These are phyloP conservation scores for Scaptomyza tumidula DNA, from an alignment of 2,888 invertebrate species.

Conservation along the genomic window DNA sequence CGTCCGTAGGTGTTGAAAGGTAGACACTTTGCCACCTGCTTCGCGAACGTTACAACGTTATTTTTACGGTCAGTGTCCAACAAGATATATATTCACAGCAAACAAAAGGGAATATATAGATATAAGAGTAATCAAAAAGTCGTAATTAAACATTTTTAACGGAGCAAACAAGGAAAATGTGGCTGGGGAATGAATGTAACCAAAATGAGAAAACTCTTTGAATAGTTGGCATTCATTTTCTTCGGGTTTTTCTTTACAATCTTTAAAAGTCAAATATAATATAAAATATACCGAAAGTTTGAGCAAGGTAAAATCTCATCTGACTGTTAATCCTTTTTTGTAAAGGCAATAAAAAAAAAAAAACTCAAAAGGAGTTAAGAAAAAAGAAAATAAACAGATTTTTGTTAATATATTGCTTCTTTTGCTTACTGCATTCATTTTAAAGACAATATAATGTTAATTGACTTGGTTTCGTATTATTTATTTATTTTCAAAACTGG, in stretches of 20 bases:
- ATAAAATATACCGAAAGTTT: too few relatives aligned
- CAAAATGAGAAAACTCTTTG: not conserved
- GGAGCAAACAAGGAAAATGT: not conserved
- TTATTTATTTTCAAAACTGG: too few relatives aligned
- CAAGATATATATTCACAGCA: not conserved
- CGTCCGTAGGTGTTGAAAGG: slow-evolving; percentile 41
- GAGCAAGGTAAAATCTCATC: too few relatives aligned
- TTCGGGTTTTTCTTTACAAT: not conserved
- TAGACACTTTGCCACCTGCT: slow-evolving; percentile 23
- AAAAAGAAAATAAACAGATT: too few relatives aligned
- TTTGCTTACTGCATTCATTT: too few relatives aligned
- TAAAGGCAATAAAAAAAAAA: too few relatives aligned
- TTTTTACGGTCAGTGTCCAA: slow-evolving; percentile 9
- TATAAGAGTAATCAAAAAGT: not conserved
- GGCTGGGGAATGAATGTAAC: not conserved
- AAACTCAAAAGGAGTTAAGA: too few relatives aligned
- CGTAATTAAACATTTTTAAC: not conserved
- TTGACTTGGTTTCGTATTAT: too few relatives aligned
- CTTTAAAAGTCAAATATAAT: too few relatives aligned
- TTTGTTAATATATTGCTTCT: too few relatives aligned
- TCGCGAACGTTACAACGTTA: slow-evolving; percentile 9
- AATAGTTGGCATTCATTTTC: not conserved
- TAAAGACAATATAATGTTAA: not conserved
- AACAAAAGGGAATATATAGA: slow-evolving; percentile 12
- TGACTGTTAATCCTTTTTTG: too few relatives aligned